Percentiles rank a stretch among this genome's conserved stretches.
These are phyloP conservation scores for Nothura maculosa DNA, from an alignment of 2,797 vertebrate genomes.

Conservation along the genomic window DNA sequence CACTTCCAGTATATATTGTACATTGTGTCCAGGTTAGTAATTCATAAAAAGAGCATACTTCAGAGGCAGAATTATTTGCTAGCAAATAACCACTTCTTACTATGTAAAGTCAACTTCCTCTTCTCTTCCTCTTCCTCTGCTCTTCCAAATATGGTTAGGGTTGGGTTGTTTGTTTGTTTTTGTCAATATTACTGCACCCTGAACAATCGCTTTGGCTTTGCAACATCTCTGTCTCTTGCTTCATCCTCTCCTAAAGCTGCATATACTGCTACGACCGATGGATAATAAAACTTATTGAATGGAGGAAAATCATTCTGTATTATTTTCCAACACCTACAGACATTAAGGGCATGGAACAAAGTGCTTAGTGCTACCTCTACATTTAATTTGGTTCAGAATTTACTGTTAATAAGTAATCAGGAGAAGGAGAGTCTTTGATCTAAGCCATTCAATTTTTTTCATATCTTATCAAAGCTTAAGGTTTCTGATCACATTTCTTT, in stretches of 20 bases:
- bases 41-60: background rate
- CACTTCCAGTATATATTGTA: fast-evolving
- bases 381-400: background rate
- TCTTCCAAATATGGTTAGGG: background rate
- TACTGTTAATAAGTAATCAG: background rate
- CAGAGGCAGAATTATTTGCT: background rate
- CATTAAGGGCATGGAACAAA: background rate
- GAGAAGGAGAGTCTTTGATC: background rate
- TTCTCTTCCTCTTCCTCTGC: background rate
- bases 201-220: background rate
- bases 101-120: background rate
- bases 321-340: background rate
- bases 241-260: background rate
- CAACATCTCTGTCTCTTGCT: background rate
- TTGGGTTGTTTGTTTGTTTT: background rate
- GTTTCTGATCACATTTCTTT: background rate
- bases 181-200: background rate
- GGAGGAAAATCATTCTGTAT: background rate
- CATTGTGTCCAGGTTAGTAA: background rate
- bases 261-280: background rate
- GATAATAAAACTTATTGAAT: background rate
- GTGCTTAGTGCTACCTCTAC: background rate
- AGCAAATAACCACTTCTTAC: background rate
- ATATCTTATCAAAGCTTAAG: background rate
- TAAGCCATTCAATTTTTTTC: background rate